Base-by-base conservation (phyloP, 2,113 vertebrate species). In the Alethe castanea region DNA sequence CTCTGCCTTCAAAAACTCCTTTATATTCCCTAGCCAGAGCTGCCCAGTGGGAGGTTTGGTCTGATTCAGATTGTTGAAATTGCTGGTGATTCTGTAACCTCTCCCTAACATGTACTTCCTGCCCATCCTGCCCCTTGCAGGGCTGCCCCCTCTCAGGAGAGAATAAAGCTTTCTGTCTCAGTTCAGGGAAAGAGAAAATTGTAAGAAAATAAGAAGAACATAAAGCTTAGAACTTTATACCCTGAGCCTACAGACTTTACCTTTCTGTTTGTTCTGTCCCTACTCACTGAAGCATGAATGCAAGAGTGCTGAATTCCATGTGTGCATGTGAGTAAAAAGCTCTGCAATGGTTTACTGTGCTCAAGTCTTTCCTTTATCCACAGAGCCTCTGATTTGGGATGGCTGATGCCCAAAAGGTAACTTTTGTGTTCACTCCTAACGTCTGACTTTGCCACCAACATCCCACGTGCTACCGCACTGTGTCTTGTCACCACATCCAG, bases 361-460 rank as follows among this genome's bases (percentile, higher is more conserved):
- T 65, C 26, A 72, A 9, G 4, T 25, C 16, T 52, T 83, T 23
- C 12, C 17, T 19, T 73, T 19, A 45, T 3, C 19, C 31, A 18
- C 1, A 11, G 11, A 81, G 14, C 8, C n/a, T 56, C 28, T 86
- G 36, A 53, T 81, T 17, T 73, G n/a, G 12, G 23, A 28, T 29
- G 38, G 35, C 12, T 66, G 42, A 28, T 71, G 8, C 13, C 71
- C 17, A 18, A 36, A 81, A 50, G 2, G 6, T 2, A 24, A 14
- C 5, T 8, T 69, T 73, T 24, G 19, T 6, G 3, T 29, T 25
- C 36, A 24, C 14, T 44, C 2, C 22, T 52, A 12, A 19, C 1
- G 2, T 19, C n/a, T 3, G 0, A 20, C 33, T 67, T 67, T 44
- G 17, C 9, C 11, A 7, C 14, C 40, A 47, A 38, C 0, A 0